Conservation (phyloP, 2,113 vertebrate species). For the Pelvicachromis taeniatus region DNA sequence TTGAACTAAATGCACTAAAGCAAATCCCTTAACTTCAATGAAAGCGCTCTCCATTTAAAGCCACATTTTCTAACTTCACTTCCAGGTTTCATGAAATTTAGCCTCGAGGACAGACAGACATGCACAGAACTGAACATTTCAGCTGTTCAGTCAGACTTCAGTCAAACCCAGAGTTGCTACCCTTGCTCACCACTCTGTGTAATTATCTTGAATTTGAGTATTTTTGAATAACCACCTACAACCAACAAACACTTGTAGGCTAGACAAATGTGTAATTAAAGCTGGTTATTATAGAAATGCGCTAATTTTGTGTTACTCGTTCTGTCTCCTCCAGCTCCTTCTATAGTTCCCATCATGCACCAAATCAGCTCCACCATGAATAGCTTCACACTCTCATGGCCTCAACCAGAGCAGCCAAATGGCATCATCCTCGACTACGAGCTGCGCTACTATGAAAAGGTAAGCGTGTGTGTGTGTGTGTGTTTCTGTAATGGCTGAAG, state of each 20-base stretch:
- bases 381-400: slow-evolving; percentile 97
- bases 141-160: background rate
- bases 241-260: background rate
- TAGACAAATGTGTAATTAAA: background rate
- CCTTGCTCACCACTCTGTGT: background rate
- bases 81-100: background rate
- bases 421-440: slow-evolving; percentile 99
- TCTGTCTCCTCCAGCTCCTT: slow-evolving; percentile 83
- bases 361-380: slow-evolving; percentile 98
- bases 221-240: background rate
- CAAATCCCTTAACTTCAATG: background rate
- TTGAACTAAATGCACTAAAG: background rate
- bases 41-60: background rate
- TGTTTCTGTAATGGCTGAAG: background rate
- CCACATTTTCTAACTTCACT: background rate
- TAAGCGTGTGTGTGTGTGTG: slow-evolving; percentile 57
- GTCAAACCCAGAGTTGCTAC: background rate
- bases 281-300: background rate
- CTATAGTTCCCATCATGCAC: slow-evolving; percentile 97
- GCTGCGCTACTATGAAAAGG: slow-evolving; percentile 95
- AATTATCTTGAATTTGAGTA: background rate
- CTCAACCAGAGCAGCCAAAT: slow-evolving; percentile 96
- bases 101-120: background rate
- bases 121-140: background rate
- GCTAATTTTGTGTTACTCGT: background rate